Evolutionary conservation across 2,113 vertebrate species (phyloP).

Genomic region (Phrynosoma platyrhinos): DNA sequence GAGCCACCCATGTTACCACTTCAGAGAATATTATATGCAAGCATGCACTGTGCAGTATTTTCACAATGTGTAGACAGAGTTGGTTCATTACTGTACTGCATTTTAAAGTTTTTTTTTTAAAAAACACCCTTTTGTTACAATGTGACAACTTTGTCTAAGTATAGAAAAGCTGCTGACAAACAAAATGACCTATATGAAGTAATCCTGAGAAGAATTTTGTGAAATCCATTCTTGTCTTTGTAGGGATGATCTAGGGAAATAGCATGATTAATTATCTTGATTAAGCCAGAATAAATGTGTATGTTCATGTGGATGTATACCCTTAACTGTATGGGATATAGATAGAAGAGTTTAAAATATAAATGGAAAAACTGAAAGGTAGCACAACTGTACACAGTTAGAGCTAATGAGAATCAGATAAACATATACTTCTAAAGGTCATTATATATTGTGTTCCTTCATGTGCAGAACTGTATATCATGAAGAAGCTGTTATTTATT

Average conservation of each 20-base stretch:
- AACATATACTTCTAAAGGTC: background rate
- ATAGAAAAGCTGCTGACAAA: background rate
- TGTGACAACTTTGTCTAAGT: background rate
- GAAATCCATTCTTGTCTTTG: background rate
- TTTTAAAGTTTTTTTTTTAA: background rate
- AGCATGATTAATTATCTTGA: background rate
- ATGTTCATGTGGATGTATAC: background rate
- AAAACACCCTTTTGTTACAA: background rate
- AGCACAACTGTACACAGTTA: background rate
- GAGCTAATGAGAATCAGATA: background rate
- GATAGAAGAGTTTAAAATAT: background rate
- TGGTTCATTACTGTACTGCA: background rate
- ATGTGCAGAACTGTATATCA: too few relatives aligned
- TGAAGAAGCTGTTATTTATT: too few relatives aligned
- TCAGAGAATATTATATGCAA: background rate
- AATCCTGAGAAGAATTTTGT: background rate
- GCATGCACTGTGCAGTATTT: background rate
- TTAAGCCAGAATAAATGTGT: constrained; percentile 3
- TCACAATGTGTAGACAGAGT: background rate
- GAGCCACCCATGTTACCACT: too few relatives aligned
- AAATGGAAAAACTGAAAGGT: background rate
- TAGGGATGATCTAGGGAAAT: background rate
- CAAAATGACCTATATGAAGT: background rate
- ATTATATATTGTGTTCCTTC: too few relatives aligned
- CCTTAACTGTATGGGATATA: too few relatives aligned